Conservation (phyloP, 2,888 invertebrate species). For the Synanthedon andrenaeformis region DNA sequence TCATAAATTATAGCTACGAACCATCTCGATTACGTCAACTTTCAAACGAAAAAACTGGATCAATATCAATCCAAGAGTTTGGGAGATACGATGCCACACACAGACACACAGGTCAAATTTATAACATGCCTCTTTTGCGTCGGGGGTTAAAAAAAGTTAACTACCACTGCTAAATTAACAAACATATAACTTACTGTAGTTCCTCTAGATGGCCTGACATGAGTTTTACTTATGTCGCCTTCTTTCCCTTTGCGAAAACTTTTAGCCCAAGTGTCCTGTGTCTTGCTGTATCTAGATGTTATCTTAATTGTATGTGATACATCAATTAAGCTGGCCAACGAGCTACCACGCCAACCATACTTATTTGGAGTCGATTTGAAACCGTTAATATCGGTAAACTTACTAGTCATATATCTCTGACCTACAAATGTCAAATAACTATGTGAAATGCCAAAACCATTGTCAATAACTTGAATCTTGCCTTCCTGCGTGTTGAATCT, state of each 20-base stretch:
- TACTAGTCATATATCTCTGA: conserved; percentile 74
- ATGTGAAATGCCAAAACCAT: conserved; percentile 76
- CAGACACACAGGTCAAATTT: no score
- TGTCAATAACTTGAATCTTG: conserved; percentile 81
- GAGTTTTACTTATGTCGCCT: conserved; percentile 26
- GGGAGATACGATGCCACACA: no score
- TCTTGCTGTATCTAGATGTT: conserved; percentile 57
- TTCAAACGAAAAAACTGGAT: no score
- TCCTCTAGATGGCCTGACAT: conserved; percentile 73
- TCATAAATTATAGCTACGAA: no score
- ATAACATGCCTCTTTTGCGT: no score
- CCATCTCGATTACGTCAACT: no score
- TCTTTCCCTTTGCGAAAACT: conserved; percentile 62
- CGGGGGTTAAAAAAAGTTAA: no score
- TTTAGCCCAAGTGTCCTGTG: conserved; percentile 69
- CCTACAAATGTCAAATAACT: conserved; percentile 71
- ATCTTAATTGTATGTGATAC: conserved; percentile 71
- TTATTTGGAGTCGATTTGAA: conserved; percentile 60
- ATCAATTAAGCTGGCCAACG: conserved; percentile 73
- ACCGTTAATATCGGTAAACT: conserved; percentile 65
- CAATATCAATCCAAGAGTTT: no score
- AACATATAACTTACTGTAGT: conserved; percentile 68
- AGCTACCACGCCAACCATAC: conserved; percentile 79
- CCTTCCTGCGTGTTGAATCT: conserved; percentile 72
- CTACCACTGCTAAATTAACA: no score